Evolutionary conservation across 2,888 invertebrate genomes (phyloP), one percentile per base, ranked within the genome.

Genomic region (Caenorhabditis plicata): DNA sequence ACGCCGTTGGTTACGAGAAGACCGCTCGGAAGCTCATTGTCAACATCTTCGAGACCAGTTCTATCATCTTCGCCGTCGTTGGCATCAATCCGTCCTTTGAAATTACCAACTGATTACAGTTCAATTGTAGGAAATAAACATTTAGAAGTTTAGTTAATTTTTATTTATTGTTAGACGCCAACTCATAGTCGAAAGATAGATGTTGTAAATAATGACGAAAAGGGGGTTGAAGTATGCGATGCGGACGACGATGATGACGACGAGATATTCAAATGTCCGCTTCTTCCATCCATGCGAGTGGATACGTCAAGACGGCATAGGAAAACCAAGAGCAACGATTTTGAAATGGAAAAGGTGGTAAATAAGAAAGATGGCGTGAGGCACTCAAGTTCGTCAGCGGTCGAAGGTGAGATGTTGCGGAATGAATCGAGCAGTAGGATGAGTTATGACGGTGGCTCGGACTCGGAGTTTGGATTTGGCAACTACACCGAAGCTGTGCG

Each of bases 281-380:
- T 57, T 7, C 22, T 57, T 22, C 57, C 57, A 19, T 51, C 57
- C 7, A 57, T 57, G 57, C 42, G 39, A n/a, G 13, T 17, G 26
- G 3, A 23, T 17, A 15, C 13, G 17, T 8, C n/a, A 31, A 42
- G 22, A 11, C 20, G 20, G 22, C 20, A 36, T 15, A 19, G 36
- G 22, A 29, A 29, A 19, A 31, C 42, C 1, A 40, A 40, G 27
- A 40, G 40, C 17, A 40, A n/a, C 4, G 40, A 40, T 22, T n/a
- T n/a, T n/a, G 22, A 26, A 17, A 13, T 27, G n/a, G 27, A 40
- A 13, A 15, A 11, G 5, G 17, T 2, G 4, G 27, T 27, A 7
- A 27, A 40, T 26, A 19, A 15, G 15, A 4, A 7, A 15, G 17
- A 26, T 8, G 8, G 8, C 15, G 20, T 19, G 25, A 29, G 42